Evolutionary conservation across 2,888 invertebrate species (phyloP).

Genomic region (Pseudanteris insignis): DNA sequence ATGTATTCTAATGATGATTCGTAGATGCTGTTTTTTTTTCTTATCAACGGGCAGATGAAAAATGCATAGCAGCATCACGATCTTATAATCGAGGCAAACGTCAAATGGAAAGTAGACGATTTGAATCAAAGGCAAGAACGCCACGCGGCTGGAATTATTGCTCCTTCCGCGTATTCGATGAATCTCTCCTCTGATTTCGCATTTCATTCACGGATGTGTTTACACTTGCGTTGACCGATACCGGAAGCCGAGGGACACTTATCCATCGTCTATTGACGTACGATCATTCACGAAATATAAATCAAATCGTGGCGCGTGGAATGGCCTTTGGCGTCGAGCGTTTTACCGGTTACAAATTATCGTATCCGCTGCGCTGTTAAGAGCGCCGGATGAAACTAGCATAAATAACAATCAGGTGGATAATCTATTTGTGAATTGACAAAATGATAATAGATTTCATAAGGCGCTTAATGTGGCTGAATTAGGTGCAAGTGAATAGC

Average conservation of each 20-base stretch:
- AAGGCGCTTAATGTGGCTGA: slow-evolving; percentile 16
- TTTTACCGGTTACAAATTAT: slow-evolving; percentile 9
- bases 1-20: too few species aligned
- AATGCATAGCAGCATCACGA: too few species aligned
- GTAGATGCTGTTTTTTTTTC: too few species aligned
- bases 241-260: slow-evolving; percentile 15
- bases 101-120: too few species aligned
- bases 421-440: slow-evolving; percentile 21
- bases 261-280: slow-evolving; percentile 18
- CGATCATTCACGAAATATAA: slow-evolving; percentile 7
- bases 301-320: slow-evolving; percentile 19
- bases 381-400: slow-evolving; percentile 31
- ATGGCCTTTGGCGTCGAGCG: slow-evolving; percentile 13
- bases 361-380: slow-evolving; percentile 20
- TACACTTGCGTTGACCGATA: slow-evolving; percentile 2
- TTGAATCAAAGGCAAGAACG: too few species aligned
- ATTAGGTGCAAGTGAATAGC: slow-evolving; percentile 10
- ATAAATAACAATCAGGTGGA: slow-evolving; percentile 34
- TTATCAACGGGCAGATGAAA: too few species aligned
- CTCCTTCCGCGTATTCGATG: too few species aligned
- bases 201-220: neutral
- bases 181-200: too few species aligned
- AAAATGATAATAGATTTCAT: slow-evolving; percentile 20
- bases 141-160: too few species aligned
- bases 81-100: too few species aligned